Evolutionary conservation across 2,888 invertebrate species (phyloP).

Genomic region (Yponomeuta cagnagella): DNA sequence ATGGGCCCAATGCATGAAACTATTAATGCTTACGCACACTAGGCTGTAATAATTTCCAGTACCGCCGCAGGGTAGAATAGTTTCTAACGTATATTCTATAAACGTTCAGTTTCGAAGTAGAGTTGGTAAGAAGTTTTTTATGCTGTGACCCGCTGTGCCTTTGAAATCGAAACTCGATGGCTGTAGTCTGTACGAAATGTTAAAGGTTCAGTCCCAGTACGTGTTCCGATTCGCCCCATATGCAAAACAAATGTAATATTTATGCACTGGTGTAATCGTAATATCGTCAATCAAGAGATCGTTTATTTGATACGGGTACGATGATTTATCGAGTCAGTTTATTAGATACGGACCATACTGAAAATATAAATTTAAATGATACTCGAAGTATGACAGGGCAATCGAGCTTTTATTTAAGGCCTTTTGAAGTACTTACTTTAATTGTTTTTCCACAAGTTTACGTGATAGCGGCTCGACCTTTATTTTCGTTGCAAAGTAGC

Average conservation of each 20-base stretch:
- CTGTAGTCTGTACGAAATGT: slow-evolving; percentile 23
- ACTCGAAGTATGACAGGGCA: neutral
- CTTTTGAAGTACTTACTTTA: neutral
- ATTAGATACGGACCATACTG: slow-evolving; percentile 11
- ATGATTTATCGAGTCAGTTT: slow-evolving; percentile 25
- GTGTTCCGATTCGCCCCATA: slow-evolving; percentile 39
- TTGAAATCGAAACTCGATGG: slow-evolving; percentile 16
- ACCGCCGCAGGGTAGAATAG: neutral
- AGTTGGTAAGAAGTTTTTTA: slow-evolving; percentile 15
- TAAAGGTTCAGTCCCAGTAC: slow-evolving; percentile 37
- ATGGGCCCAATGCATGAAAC: slow-evolving; percentile 47
- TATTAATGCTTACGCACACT: slow-evolving; percentile 35
- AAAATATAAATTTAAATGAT: slow-evolving; percentile 8
- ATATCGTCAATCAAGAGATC: slow-evolving; percentile 56
- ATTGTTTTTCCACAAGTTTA: too few relatives aligned
- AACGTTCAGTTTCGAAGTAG: neutral
- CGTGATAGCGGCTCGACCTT: too few relatives aligned
- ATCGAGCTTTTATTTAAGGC: neutral
- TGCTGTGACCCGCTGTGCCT: slow-evolving; percentile 21
- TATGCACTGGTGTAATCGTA: slow-evolving; percentile 52
- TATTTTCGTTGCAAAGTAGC: too few relatives aligned
- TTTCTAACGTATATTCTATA: neutral
- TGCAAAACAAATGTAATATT: slow-evolving; percentile 59
- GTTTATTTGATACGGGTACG: slow-evolving; percentile 37
- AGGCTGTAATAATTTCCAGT: neutral